Evolutionary conservation across 2,113 vertebrate species (phyloP), one percentile per base, ranked within the genome.

Genomic region (Phrynocephalus versicolor): DNA sequence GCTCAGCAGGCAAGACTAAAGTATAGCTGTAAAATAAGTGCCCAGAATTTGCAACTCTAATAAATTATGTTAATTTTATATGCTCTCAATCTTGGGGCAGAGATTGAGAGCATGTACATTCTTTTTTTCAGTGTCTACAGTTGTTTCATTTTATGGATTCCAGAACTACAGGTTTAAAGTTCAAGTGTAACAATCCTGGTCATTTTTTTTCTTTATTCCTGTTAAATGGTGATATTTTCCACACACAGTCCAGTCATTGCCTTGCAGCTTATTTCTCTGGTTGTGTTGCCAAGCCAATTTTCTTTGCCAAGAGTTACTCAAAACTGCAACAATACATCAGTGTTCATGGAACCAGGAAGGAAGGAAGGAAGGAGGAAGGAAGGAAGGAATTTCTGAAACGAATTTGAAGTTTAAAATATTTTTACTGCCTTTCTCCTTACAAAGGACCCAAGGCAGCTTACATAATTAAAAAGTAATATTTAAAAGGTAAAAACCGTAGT

Each of bases 201-300:
- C 19, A 6, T 69, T 79, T 84, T 87, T 87, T 1, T 33, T 21
- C 16, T 87, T 88, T 87, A 74, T 33, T 57, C 30, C 73, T 86
- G 55, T 6, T 86, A 86, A 88, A 57, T 55, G 0, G 1, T 84
- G 84, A 87, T 85, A 83, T 87, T 91, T 93, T 64, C 88, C 87
- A 51, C 82, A 45, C 71, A 33, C 81, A 69, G 30, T 88, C 89
- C 81, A 90, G 86, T 70, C 90, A 88, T 0, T 65, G 81, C 35
- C 10, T 39, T 65, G 83, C 2, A 75, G 39, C 73, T 77, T 70
- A 90, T 85, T 92, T 87, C 86, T 85, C 60, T 90, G 84, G 72
- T 82, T 85, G 39, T 37, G 18, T 72, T 93, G 88, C 78, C 18
- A 70, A 87, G 86, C 57, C 76, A 80, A 91, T 91, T 89, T 88